Conservation (phyloP, 2,888 invertebrate species). For the Drosophila pegasa region DNA sequence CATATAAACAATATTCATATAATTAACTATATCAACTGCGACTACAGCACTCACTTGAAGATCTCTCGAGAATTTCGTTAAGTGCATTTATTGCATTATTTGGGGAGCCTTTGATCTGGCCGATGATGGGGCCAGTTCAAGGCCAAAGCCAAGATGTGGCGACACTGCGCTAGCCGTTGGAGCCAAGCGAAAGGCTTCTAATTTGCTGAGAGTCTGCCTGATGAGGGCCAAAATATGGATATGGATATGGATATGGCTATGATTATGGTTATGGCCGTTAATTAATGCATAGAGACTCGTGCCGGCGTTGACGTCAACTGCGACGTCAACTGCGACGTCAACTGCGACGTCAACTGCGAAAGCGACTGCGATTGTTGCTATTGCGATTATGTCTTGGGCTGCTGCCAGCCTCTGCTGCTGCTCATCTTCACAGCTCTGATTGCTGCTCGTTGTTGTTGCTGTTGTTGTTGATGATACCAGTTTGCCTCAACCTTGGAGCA, state of each 20-base stretch:
- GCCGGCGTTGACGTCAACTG: constrained; percentile 43
- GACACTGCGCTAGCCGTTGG: neutral
- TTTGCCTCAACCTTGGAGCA: constrained; percentile 72
- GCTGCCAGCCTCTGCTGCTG: constrained; percentile 7
- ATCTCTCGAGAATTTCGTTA: neutral
- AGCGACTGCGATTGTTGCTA: constrained; percentile 7
- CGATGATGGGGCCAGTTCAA: constrained; percentile 56
- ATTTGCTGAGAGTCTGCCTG: constrained; percentile 49
- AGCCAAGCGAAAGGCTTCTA: constrained; percentile 62
- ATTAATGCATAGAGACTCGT: constrained; percentile 73
- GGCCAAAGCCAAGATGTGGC: constrained; percentile 31
- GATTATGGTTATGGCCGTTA: constrained; percentile 49
- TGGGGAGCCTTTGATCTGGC: constrained; percentile 53
- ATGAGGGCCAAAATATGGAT: constrained; percentile 40
- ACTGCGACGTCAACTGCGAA: no score
- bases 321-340: constrained; percentile 8
- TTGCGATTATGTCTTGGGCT: constrained; percentile 35
- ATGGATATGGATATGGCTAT: constrained; percentile 29
- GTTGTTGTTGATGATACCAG: constrained; percentile 67
- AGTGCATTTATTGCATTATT: constrained; percentile 11
- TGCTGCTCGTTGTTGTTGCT: constrained; percentile 5
- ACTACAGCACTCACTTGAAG: neutral
- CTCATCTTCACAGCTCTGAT: constrained; percentile 8
- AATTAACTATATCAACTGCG: neutral
- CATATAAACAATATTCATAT: neutral